Evolutionary conservation across 1,140 invertebrate genomes (phyloP).

Genomic region (Anastrepha obliqua): DNA sequence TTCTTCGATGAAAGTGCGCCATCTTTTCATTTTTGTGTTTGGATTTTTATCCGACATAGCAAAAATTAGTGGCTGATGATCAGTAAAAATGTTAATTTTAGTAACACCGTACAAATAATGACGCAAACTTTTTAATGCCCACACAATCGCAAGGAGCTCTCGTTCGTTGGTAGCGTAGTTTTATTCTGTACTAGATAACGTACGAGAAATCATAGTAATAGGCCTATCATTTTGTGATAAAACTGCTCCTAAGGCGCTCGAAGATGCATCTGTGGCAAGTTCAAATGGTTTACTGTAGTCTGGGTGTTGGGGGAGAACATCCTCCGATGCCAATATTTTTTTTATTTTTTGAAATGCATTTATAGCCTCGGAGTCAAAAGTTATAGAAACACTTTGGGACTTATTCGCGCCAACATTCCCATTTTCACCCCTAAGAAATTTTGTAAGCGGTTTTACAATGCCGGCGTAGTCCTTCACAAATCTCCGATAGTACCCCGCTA

Average conservation of each 20-base stretch:
- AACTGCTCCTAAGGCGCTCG: constrained; percentile 65
- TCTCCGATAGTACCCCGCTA: too few species aligned
- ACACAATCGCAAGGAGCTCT: constrained; percentile 55
- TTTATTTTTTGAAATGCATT: constrained; percentile 59
- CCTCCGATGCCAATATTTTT: constrained; percentile 53
- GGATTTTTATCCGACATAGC: too few species aligned
- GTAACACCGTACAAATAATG: constrained; percentile 71
- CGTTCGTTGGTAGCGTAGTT: constrained; percentile 55
- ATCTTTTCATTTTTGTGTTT: constrained; percentile 36
- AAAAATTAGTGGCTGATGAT: constrained; percentile 47
- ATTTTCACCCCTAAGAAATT: constrained; percentile 68
- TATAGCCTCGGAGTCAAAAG: constrained; percentile 63
- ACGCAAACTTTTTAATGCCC: constrained; percentile 58
- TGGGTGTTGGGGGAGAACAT: constrained; percentile 58
- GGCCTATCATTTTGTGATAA: constrained; percentile 55
- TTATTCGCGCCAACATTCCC: constrained; percentile 68
- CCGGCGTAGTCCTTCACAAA: too few species aligned
- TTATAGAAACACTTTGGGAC: constrained; percentile 61
- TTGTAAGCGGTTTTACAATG: constrained; percentile 54
- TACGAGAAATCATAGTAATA: neutral
- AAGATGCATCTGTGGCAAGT: constrained; percentile 67
- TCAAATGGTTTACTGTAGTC: constrained; percentile 67
- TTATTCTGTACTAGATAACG: constrained; percentile 33
- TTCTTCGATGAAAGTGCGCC: neutral
- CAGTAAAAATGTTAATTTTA: constrained; percentile 60